These are phyloP conservation scores for Trachurus trachurus DNA, from an alignment of 2,797 vertebrate species.

Conservation along the genomic window DNA sequence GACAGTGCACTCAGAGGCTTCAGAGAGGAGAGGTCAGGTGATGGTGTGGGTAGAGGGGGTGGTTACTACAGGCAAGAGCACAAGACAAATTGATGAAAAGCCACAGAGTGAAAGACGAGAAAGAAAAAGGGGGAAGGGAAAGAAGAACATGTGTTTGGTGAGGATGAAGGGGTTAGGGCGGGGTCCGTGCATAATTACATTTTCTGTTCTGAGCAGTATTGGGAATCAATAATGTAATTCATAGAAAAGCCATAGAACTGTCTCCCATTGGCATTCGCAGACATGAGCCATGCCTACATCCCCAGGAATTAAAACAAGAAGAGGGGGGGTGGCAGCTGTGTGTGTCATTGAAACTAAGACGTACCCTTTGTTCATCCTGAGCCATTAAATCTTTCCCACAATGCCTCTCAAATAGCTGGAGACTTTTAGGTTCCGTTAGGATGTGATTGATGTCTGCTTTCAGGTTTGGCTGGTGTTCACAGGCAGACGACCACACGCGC, in stretches of 20 bases:
- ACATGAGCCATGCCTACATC: conserved; percentile 71
- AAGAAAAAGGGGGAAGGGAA: conserved; percentile 44
- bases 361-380: conserved; percentile 75
- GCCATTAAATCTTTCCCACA: conserved; percentile 66
- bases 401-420: conserved; percentile 43
- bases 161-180: conserved; percentile 69
- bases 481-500: not conserved
- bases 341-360: conserved; percentile 79
- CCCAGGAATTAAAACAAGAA: conserved; percentile 76
- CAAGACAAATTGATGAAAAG: conserved; percentile 63
- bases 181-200: conserved; percentile 93
- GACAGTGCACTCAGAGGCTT: conserved; percentile 43
- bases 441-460: conserved; percentile 54
- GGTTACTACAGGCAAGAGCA: conserved; percentile 27
- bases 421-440: conserved; percentile 63
- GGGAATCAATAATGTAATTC: conserved; percentile 94
- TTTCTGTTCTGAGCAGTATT: conserved; percentile 90
- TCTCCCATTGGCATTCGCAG: conserved; percentile 80
- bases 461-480: not conserved
- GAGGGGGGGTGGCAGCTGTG: not conserved
- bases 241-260: conserved; percentile 84
- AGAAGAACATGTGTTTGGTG: conserved; percentile 39
- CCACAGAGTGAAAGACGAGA: conserved; percentile 44
- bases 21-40: conserved; percentile 38
- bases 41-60: not conserved